Base-by-base conservation (phyloP, 2,113 vertebrate species). In the Dunckerocampus dactyliophorus region DNA sequence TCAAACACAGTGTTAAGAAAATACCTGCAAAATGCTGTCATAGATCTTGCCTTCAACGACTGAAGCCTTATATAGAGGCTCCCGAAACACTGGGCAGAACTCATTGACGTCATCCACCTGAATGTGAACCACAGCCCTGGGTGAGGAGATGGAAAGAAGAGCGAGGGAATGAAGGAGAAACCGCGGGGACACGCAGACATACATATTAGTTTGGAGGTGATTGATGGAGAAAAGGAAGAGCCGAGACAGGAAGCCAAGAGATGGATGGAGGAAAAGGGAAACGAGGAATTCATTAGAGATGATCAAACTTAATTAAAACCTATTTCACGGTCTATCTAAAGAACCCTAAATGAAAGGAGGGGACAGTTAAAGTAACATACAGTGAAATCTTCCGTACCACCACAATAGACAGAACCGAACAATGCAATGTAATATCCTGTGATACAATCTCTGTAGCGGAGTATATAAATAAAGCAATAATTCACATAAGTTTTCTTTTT, bases 71-170 rank as follows among this genome's bases (percentile, higher is more conserved):
- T 98, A 98, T 31, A 89, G 52, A 0, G 90, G 91, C 86, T 98
- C 94, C 58, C 93, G 92, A 88, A 99, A 99, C 49, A 90, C 67
- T 1, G 97, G 97, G 28, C 92, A 85, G 76, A 97, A 98, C 83
- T 98, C 96, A 50, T 98, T 99, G 71, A 98, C 85, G 34, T 98
- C 96, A 65, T 98, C 95, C 50, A 99, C 95, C 85, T 98, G 97
- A 79, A 99, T 94, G 66, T 99, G 97, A 54, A 98, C 96, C 81
- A 97, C 92, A 3, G 97, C 97, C 89, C 96, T 99, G 77, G 28
- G 45, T 2, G 21, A 17, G 20, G 19, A 21, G 59, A 22, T 3
- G 21, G 34, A 51, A 31, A 17, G 20, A 21, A 16, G 34, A 43
- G 22, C 3, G 19, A 58, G 24, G 62, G 8, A 62, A 11, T 5